Conservation (phyloP, 2,888 invertebrate genomes). For the Cheilosia impressa region DNA sequence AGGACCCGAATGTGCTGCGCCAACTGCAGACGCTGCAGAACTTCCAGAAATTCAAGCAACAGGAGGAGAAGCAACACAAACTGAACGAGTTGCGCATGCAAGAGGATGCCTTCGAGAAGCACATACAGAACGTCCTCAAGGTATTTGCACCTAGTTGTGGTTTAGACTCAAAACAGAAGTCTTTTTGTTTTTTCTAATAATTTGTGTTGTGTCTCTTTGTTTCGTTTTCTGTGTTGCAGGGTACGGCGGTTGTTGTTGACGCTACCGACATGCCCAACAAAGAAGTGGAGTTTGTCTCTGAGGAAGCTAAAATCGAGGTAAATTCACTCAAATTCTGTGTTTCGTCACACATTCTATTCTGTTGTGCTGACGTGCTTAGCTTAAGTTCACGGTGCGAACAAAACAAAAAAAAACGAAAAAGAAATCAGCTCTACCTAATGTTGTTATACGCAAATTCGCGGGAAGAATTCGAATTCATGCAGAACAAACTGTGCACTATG, state of each 20-base stretch:
- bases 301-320: constrained; percentile 85
- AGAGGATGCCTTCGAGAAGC: constrained; percentile 90
- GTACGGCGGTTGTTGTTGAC: constrained; percentile 83
- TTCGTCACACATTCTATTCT: constrained; percentile 33
- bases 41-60: constrained; percentile 84
- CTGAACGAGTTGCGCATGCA: constrained; percentile 89
- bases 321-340: constrained; percentile 24
- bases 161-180: background rate
- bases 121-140: constrained; percentile 89
- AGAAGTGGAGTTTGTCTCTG: constrained; percentile 87
- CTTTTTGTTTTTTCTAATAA: background rate
- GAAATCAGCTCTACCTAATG: constrained; percentile 70
- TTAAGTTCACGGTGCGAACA: constrained; percentile 27
- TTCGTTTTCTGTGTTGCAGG: constrained; percentile 50
- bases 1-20: constrained; percentile 94
- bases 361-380: constrained; percentile 55
- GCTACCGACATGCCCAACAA: constrained; percentile 85
- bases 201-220: constrained; percentile 13
- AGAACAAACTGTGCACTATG: background rate
- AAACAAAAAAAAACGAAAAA: constrained; percentile 3
- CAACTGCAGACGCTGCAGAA: constrained; percentile 93
- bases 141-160: constrained; percentile 83
- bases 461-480: background rate
- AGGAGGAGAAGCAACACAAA: constrained; percentile 88
- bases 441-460: constrained; percentile 65